phyloP scores from a whole-genome alignment of 2,797 vertebrate genomes.

The Etheostoma perlongum region DNA sequence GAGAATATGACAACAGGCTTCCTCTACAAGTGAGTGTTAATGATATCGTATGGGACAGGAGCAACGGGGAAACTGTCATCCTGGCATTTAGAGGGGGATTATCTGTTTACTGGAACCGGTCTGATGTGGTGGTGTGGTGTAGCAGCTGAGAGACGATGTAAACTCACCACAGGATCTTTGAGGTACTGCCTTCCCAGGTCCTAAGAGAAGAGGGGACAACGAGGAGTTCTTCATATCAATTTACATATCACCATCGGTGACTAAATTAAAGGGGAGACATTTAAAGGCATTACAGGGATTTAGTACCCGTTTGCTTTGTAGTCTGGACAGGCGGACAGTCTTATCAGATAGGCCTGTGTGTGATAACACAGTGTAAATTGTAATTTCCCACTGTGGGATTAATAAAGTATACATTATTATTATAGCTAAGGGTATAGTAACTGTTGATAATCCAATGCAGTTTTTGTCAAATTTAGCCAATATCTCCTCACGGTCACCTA shows the following conservation, averaged over 20 bases:
- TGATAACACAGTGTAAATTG: no score
- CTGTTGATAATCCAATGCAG: no score
- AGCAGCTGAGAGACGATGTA: slow-evolving; percentile 32
- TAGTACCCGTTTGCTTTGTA: not conserved
- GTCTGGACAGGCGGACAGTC: no score
- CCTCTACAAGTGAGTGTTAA: slow-evolving; percentile 70
- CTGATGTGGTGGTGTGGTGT: slow-evolving; percentile 54
- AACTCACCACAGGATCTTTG: slow-evolving; percentile 85
- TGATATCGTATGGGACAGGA: slow-evolving; percentile 68
- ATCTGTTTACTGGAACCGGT: slow-evolving; percentile 55
- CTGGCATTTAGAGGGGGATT: slow-evolving; percentile 59
- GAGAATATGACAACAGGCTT: slow-evolving; percentile 65
- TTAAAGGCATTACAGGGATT: slow-evolving; percentile 36
- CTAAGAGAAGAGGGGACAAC: slow-evolving; percentile 68
- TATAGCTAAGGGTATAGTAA: no score
- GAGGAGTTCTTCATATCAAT: slow-evolving; percentile 44
- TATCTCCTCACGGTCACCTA: no score
- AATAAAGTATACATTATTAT: no score
- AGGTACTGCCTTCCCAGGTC: slow-evolving; percentile 84
- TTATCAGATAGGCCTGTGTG: no score
- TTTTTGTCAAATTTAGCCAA: no score
- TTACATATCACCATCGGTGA: slow-evolving; percentile 44
- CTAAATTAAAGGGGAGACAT: slow-evolving; percentile 44
- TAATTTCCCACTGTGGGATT: no score
- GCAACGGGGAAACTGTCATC: slow-evolving; percentile 61